These are phyloP conservation scores for Torymus aiolomorphi DNA, from an alignment of 2,888 invertebrate species.

Conservation along the genomic window DNA sequence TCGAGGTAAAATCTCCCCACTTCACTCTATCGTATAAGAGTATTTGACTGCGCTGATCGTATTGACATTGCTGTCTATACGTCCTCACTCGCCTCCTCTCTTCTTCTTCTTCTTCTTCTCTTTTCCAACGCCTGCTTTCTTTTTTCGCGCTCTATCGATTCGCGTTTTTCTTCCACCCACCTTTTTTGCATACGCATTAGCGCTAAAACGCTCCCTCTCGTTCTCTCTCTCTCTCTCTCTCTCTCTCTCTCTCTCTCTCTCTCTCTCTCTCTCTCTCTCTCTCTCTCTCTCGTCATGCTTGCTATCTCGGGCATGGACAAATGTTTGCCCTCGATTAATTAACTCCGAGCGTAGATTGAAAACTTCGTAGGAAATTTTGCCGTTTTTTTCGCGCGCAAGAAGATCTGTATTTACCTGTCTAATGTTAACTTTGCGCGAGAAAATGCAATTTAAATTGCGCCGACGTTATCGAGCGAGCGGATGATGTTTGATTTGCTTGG, in stretches of 20 bases:
- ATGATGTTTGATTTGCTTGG: neutral
- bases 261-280: no score
- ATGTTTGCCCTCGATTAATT: constrained; percentile 50
- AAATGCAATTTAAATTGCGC: no score
- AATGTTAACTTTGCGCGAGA: neutral
- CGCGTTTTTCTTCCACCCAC: neutral
- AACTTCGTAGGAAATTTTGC: constrained; percentile 12
- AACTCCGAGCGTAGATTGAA: constrained; percentile 14
- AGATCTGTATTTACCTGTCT: neutral
- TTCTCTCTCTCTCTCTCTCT: no score
- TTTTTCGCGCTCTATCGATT: neutral
- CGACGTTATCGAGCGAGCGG: neutral
- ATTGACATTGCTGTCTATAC: constrained; percentile 49
- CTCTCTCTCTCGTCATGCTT: neutral
- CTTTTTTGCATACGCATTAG: constrained; percentile 27
- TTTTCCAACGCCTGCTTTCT: neutral
- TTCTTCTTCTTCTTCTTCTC: no score
- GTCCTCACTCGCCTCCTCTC: constrained; percentile 14
- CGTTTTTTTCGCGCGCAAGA: neutral
- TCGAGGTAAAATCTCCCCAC: constrained; percentile 18
- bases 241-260: no score
- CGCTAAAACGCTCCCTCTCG: constrained; percentile 2
- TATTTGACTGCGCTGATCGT: constrained; percentile 51
- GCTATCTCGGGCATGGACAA: constrained; percentile 7
- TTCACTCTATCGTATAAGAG: constrained; percentile 31